Conservation (phyloP, 64 coral and sea anemone species). For the Acropora tenuis region DNA sequence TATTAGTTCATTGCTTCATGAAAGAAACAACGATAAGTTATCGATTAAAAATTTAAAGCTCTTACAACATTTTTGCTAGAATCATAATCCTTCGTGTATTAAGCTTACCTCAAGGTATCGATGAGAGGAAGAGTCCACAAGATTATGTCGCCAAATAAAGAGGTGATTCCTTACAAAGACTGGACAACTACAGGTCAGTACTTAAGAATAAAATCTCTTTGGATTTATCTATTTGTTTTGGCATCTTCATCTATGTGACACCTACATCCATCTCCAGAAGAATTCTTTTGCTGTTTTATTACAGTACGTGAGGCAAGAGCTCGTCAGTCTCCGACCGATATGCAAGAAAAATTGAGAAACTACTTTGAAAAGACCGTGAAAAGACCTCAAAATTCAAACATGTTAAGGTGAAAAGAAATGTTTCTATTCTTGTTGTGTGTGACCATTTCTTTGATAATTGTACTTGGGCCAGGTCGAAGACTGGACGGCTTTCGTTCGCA, state of each 20-base stretch:
- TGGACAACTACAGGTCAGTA: conserved; percentile 36
- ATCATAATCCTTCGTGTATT: neutral
- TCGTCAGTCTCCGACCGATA: neutral
- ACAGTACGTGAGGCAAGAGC: conserved; percentile 18
- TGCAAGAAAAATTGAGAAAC: conserved; percentile 38
- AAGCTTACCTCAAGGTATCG: neutral
- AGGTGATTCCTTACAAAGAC: conserved; percentile 26
- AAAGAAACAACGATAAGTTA: no score
- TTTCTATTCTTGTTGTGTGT: neutral
- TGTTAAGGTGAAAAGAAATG: neutral
- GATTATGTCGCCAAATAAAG: neutral
- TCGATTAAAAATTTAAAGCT: no score
- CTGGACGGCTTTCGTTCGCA: no score
- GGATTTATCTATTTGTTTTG: neutral
- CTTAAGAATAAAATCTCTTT: neutral
- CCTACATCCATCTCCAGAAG: no score
- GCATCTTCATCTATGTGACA: neutral
- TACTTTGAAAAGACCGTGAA: conserved; percentile 31
- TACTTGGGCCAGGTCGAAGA: neutral
- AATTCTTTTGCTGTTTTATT: neutral
- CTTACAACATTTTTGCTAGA: neutral
- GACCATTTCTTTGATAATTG: neutral
- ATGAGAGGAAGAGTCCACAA: conserved; percentile 13
- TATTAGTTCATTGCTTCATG: no score
- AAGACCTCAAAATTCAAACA: conserved; percentile 13